Conservation (phyloP, 2,113 vertebrate species). For the Hiodon tergisus region DNA sequence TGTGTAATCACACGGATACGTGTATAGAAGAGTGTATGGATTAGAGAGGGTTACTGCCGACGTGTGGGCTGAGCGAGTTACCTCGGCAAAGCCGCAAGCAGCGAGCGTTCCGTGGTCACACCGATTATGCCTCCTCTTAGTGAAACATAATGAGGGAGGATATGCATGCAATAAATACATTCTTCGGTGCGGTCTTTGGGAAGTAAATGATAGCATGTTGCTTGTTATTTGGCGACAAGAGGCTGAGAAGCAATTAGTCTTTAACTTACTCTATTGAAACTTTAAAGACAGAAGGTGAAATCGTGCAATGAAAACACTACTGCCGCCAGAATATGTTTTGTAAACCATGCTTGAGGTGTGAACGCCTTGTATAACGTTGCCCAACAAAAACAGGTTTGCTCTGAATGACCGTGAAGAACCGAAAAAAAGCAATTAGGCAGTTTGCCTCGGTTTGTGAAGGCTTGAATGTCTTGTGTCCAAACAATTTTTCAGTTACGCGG, state of each 20-base stretch:
- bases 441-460: background rate
- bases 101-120: slow-evolving; percentile 55
- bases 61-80: slow-evolving; percentile 15
- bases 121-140: too few species aligned
- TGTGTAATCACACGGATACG: background rate
- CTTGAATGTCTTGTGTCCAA: slow-evolving; percentile 11
- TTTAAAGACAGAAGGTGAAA: too few species aligned
- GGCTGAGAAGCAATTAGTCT: too few species aligned
- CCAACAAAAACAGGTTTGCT: background rate
- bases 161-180: too few species aligned
- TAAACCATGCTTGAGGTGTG: background rate
- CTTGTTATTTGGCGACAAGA: too few species aligned
- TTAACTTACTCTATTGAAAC: too few species aligned
- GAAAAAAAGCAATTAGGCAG: slow-evolving; percentile 3
- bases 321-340: background rate
- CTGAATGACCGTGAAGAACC: background rate
- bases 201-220: too few species aligned
- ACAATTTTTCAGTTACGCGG: slow-evolving; percentile 7
- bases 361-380: slow-evolving; percentile 1
- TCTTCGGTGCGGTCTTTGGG: too few species aligned
- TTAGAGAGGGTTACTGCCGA: background rate
- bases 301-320: background rate
- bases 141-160: too few species aligned
- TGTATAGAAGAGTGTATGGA: background rate
- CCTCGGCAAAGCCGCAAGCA: slow-evolving; percentile 67